Conservation (phyloP, 1,140 invertebrate genomes). For the Protaetia brevitarsis region DNA sequence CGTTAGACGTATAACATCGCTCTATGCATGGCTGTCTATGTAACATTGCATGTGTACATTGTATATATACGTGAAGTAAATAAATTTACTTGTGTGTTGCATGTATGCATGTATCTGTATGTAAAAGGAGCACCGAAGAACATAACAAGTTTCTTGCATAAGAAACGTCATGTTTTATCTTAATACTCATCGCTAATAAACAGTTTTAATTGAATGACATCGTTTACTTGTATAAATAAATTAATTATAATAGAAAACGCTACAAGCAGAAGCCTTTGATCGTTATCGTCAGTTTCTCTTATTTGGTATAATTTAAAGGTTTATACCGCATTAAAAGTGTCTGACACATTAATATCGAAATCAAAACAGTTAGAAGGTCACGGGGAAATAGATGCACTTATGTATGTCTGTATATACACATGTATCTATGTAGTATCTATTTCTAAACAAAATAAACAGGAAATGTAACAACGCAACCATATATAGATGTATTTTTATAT, state of each 20-base stretch:
- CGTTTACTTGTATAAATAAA: background rate
- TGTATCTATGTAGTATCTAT: background rate
- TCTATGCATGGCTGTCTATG: background rate
- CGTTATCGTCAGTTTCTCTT: background rate
- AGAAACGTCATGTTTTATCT: background rate
- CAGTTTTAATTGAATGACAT: constrained; percentile 8
- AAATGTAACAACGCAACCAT: background rate
- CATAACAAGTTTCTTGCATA: background rate
- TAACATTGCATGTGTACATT: background rate
- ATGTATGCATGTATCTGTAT: background rate
- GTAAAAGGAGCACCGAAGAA: background rate
- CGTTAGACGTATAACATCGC: background rate
- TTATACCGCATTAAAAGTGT: background rate
- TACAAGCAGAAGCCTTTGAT: background rate
- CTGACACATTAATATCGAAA: background rate
- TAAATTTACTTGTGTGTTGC: background rate
- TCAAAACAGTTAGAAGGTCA: constrained; percentile 9
- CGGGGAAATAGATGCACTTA: no score
- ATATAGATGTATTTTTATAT: no score
- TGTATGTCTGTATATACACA: no score
- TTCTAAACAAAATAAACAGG: background rate
- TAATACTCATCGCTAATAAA: background rate
- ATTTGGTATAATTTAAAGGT: background rate
- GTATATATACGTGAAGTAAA: background rate
- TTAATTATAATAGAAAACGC: constrained; percentile 3